phyloP scores from a whole-genome alignment of 2,797 vertebrate species.

The Poeciliopsis gracilis region DNA sequence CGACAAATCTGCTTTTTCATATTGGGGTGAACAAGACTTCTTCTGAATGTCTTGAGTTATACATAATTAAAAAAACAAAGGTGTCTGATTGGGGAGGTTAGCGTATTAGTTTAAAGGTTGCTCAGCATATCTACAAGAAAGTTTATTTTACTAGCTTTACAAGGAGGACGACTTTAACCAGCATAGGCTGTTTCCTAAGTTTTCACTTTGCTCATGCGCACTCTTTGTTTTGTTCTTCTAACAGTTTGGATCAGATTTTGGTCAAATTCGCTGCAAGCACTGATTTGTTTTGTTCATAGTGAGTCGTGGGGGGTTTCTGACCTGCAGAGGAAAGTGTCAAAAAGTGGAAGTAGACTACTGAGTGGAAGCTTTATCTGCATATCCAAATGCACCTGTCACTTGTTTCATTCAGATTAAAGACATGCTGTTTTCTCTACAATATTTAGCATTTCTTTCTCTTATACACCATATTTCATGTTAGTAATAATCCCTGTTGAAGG shows the following conservation, averaged over 20 bases:
- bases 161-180: slow-evolving; percentile 33
- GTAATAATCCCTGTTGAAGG: not conserved
- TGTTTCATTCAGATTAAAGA: not conserved
- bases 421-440: slow-evolving; percentile 10
- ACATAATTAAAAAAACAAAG: not conserved
- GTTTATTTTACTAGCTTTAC: not conserved
- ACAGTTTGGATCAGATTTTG: not conserved
- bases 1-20: slow-evolving; percentile 10
- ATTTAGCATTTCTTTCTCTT: slow-evolving; percentile 4
- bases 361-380: slow-evolving; percentile 1
- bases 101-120: slow-evolving; percentile 26
- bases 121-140: slow-evolving; percentile 20
- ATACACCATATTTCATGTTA: not conserved
- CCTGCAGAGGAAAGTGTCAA: not conserved
- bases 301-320: not conserved
- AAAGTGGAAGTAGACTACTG: slow-evolving; percentile 6
- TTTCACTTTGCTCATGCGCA: not conserved
- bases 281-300: slow-evolving; percentile 22
- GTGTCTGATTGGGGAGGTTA: not conserved
- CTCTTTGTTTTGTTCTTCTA: not conserved
- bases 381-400: not conserved
- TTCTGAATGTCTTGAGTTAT: slow-evolving; percentile 13
- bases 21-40: not conserved
- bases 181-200: slow-evolving; percentile 2
- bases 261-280: slow-evolving; percentile 33